Percentiles rank a stretch among this genome's conserved stretches.
Conservation (phyloP, 2,888 invertebrate species). For the Apamea epomidion region DNA sequence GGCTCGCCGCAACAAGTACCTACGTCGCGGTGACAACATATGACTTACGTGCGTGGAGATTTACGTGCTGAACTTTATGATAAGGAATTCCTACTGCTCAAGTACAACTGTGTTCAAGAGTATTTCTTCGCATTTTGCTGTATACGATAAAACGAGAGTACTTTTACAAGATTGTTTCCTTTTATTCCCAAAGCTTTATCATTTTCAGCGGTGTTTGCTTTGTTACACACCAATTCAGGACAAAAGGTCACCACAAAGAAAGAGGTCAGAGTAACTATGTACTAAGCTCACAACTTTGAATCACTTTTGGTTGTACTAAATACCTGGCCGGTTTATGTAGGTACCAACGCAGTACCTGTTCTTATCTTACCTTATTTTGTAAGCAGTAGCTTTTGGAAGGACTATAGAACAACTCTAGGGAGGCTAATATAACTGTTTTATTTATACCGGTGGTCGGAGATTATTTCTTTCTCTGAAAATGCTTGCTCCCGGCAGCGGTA, state of each 20-base stretch:
- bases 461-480: constrained; percentile 5
- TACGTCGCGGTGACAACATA: not conserved
- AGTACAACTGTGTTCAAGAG: not conserved
- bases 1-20: not conserved
- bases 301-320: not conserved
- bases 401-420: not conserved
- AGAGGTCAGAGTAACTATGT: not conserved
- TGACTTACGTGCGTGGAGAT: not conserved
- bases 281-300: not conserved
- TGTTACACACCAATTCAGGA: constrained; percentile 11
- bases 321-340: not conserved
- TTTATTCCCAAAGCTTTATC: not conserved
- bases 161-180: not conserved
- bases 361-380: not conserved
- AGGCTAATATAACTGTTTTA: not conserved
- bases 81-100: not conserved
- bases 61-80: not conserved
- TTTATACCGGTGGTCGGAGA: not conserved
- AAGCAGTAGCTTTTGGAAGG: not conserved
- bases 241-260: constrained; percentile 5
- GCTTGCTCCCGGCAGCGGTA: not conserved
- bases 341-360: not conserved
- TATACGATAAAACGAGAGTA: not conserved
- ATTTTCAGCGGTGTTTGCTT: not conserved
- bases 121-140: not conserved